A percentile compares a stretch with the other conserved stretches of the same genome.
These are phyloP conservation scores for Sylvietta virens DNA, from an alignment of 2,113 vertebrate genomes.

Conservation along the genomic window DNA sequence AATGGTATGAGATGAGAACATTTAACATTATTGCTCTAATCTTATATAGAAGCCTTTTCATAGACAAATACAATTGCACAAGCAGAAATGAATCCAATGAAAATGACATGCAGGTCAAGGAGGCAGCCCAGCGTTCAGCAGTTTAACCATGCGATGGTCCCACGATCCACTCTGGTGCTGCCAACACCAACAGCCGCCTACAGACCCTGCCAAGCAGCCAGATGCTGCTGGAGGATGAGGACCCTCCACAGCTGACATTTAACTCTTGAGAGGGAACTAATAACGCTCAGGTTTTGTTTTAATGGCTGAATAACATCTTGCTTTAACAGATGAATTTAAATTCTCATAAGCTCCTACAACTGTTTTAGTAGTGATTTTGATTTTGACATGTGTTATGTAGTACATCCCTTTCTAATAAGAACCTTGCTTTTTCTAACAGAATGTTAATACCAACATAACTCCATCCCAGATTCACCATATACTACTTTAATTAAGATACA, in stretches of 20 bases:
- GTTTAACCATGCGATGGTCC: not conserved
- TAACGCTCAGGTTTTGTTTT: not conserved
- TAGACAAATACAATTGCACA: conserved; percentile 6
- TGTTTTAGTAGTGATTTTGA: not conserved
- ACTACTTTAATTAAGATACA: not conserved
- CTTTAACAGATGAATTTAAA: not conserved
- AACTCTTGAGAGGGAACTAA: not conserved
- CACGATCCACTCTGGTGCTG: not conserved
- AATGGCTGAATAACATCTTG: not conserved
- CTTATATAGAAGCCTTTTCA: not conserved
- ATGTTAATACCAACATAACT: not conserved
- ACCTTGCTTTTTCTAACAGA: not conserved
- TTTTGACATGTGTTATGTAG: not conserved
- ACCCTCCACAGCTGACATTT: not conserved
- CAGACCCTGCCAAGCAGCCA: conserved; percentile 14
- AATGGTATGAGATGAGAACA: not conserved
- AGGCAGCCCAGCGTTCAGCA: not conserved
- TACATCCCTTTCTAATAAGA: not conserved
- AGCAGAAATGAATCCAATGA: not conserved
- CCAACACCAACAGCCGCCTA: not conserved
- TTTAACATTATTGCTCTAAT: not conserved
- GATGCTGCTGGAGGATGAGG: not conserved
- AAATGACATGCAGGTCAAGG: not conserved
- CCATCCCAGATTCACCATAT: not conserved
- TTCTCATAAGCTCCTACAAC: not conserved